These are phyloP conservation scores for Dyspetes luteomarginatus DNA, from an alignment of 2,888 invertebrate genomes.

Conservation along the genomic window DNA sequence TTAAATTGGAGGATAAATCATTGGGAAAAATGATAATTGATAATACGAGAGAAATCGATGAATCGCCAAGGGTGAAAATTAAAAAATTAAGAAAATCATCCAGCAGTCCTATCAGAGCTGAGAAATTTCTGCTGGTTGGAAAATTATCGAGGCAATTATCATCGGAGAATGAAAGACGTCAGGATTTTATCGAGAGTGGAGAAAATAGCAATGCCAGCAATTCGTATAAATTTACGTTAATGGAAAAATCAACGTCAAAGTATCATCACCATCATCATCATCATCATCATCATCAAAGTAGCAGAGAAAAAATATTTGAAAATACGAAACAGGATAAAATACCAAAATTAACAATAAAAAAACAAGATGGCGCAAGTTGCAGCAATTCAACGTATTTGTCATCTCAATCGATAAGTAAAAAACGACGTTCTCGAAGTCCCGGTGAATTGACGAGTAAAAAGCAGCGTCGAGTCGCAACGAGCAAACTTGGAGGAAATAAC, in stretches of 20 bases:
- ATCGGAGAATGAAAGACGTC: slow-evolving; percentile 16
- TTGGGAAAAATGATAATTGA: slow-evolving; percentile 72
- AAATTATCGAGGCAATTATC: slow-evolving; percentile 60
- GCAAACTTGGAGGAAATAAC: not conserved
- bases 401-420: slow-evolving; percentile 29
- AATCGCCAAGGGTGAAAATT: slow-evolving; percentile 76
- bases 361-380: slow-evolving; percentile 57
- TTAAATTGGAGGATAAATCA: slow-evolving; percentile 74
- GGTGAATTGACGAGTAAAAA: slow-evolving; percentile 29
- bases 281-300: slow-evolving; percentile 6
- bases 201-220: slow-evolving; percentile 32
- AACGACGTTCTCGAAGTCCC: slow-evolving; percentile 30
- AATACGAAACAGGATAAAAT: slow-evolving; percentile 65
- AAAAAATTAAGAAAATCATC: slow-evolving; percentile 71
- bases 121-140: slow-evolving; percentile 44
- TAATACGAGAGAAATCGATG: slow-evolving; percentile 53
- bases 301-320: slow-evolving; percentile 34
- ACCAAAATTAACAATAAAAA: slow-evolving; percentile 74
- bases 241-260: slow-evolving; percentile 42
- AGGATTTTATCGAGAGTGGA: slow-evolving; percentile 29
- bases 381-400: slow-evolving; percentile 24
- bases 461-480: slow-evolving; percentile 17
- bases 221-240: slow-evolving; percentile 51
- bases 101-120: slow-evolving; percentile 31
- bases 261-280: slow-evolving; percentile 15